Evolutionary conservation across 2,888 invertebrate genomes (phyloP), one percentile per base, ranked within the genome.

Genomic region (Exocentrus adspersus): DNA sequence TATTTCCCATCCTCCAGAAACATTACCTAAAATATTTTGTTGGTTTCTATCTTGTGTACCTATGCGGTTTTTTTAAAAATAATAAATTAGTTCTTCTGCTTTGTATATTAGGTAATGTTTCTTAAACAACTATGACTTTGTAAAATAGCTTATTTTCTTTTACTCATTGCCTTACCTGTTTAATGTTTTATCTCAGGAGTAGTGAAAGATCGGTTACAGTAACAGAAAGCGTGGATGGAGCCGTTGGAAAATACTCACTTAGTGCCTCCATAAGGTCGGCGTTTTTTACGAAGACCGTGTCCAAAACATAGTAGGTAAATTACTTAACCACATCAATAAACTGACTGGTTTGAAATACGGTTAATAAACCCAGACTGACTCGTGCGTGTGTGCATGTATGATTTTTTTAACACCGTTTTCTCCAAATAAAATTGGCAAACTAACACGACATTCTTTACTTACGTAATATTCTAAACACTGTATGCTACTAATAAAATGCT

Each of bases 181-280:
- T 64, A 12, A 72, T 71, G 61, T 72, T 72, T 75, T 72, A 74
- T 72, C 70, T 71, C 74, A 80, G 80, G 77, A 73, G 77, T 75
- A 76, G 76, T 75, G 74, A 78, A 78, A 77, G 79, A 74, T 77
- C 80, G 60, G 79, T 81, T 72, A 81, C 80, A 45, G 80, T 81
- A 71, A 80, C 78, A 63, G 80, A 80, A 75, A 75, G 77, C 64
- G 73, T 72, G 71, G 78, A 75, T 70, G 76, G 73, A 63, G 46
- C 45, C 30, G 46, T 57, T 57, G 57, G 57, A 30, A 45, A 57
- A 32, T 57, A 57, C 46, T 71, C 73, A 48, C 64, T 77, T 59
- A 68, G 74, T 68, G 73, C 72, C 53, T 64, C 72, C 30, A 54
- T 61, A 58, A 75, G 77, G 60, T 77, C 77, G 63, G 72, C 78